phyloP scores from a whole-genome alignment of 2,888 invertebrate species.

The Cataglyphis albicans region DNA sequence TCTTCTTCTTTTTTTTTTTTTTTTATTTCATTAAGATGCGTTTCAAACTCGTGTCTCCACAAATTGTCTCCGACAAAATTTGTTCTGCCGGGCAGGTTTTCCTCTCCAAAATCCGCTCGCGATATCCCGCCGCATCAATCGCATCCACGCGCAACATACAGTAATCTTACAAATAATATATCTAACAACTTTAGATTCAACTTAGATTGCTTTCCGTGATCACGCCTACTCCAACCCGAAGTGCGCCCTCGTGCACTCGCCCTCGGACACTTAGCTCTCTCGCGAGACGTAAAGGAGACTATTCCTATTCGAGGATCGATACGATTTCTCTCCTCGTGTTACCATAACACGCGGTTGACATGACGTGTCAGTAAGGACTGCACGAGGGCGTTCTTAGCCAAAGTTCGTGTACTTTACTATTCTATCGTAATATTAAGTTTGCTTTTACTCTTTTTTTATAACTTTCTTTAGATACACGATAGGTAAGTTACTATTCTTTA shows the following conservation, averaged over 20 bases:
- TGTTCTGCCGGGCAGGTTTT: constrained; percentile 8
- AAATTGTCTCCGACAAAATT: constrained; percentile 12
- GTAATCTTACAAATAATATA: constrained; percentile 84
- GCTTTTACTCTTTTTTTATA: constrained; percentile 71
- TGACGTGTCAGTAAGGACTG: constrained; percentile 51
- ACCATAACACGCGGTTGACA: constrained; percentile 15
- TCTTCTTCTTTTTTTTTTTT: neutral
- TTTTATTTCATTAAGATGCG: constrained; percentile 14
- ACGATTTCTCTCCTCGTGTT: neutral
- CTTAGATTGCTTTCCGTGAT: constrained; percentile 85
- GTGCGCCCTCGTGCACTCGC: constrained; percentile 72
- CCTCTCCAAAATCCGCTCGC: constrained; percentile 23
- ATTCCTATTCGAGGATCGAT: constrained; percentile 49
- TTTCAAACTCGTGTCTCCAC: constrained; percentile 33
- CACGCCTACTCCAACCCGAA: constrained; percentile 79
- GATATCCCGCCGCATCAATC: constrained; percentile 78
- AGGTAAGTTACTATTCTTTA: constrained; percentile 72
- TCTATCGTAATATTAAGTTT: constrained; percentile 74
- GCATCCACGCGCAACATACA: constrained; percentile 79
- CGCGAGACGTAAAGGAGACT: neutral
- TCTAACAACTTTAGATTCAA: constrained; percentile 84
- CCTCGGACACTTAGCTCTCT: constrained; percentile 53
- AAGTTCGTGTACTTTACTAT: constrained; percentile 79
- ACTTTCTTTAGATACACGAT: constrained; percentile 76
- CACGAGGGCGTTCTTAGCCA: constrained; percentile 74